Percentiles rank a stretch among this genome's conserved stretches.
Conservation (phyloP, 2,797 vertebrate species). For the Lutjanus campechanus region DNA sequence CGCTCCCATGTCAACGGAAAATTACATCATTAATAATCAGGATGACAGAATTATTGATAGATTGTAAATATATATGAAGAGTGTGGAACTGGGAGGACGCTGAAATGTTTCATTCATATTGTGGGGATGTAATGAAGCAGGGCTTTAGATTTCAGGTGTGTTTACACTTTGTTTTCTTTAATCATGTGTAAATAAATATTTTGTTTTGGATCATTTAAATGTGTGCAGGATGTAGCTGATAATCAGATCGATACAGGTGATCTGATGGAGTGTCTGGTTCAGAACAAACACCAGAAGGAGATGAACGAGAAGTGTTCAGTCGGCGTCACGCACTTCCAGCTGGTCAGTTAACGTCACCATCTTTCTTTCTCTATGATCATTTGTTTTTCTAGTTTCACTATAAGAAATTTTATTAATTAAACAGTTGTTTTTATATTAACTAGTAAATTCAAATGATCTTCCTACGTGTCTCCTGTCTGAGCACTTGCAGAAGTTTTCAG, state of each 20-base stretch:
- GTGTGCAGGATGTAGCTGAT: conserved; percentile 92
- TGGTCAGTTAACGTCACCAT: conserved; percentile 86
- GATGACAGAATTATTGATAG: no score
- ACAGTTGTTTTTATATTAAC: neutral
- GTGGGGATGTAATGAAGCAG: neutral
- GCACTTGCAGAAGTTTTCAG: no score
- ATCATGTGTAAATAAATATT: neutral
- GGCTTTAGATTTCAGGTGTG: neutral
- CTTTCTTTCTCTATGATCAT: neutral
- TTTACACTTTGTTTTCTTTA: neutral
- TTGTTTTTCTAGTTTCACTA: neutral
- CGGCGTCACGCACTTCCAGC: conserved; percentile 96
- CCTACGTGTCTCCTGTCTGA: no score
- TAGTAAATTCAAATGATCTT: neutral
- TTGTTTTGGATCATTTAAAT: neutral
- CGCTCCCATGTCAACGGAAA: no score
- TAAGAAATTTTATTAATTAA: neutral
- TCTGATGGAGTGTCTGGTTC: conserved; percentile 96
- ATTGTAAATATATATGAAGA: no score
- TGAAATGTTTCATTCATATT: neutral
- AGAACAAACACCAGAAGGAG: conserved; percentile 98
- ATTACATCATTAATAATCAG: no score
- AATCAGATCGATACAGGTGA: conserved; percentile 96
- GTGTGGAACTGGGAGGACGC: no score
- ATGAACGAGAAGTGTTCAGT: conserved; percentile 97